Evolutionary conservation across 2,797 vertebrate genomes (phyloP), one percentile per base, ranked within the genome.

Genomic region (Melanotaenia parkinsoni): DNA sequence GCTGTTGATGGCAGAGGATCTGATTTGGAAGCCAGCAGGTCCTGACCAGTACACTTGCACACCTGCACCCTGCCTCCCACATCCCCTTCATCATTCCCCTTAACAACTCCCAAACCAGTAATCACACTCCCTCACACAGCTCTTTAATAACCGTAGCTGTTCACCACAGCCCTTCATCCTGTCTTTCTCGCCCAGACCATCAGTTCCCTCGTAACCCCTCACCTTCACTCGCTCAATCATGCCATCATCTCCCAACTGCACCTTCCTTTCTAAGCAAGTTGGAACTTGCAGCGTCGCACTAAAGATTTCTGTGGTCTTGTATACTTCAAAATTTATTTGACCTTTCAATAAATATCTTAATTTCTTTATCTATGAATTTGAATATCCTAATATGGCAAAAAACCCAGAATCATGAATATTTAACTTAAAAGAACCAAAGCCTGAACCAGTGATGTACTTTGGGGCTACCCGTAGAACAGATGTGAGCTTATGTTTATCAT

Each of bases 41-140:
- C 67, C 38, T 73, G 54, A 80, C 84, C 80, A 65, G 57, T 63
- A 72, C 74, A 79, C 67, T 37, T 10, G 10, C 74, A 65, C 87
- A 82, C 82, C 82, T 84, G 87, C 71, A 70, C 67, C 77, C 73
- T 68, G 56, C 32, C 69, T 73, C 78, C 80, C 68, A 32, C 56
- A 1, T 69, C 80, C 63, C 71, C 64, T 61, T 72, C 70, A 47
- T 35, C 4, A 32, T 63, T 67, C 47, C 28, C 62, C 73, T 50
- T 33, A 82, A 79, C 66, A 70, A 61, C 71, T 78, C 80, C 79
- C 82, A 65, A 40, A 71, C 30, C 74, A 73, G 70, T 64, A 70
- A 80, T 83, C 61, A 28, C 50, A 50, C 76, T 24, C 62, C 72
- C 65, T 63, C 70, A 5, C 70, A 56, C 69, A 47, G 70, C 72